Evolutionary conservation across 2,888 invertebrate species (phyloP), one percentile per base, ranked within the genome.

Genomic region (Hemaris fuciformis): DNA sequence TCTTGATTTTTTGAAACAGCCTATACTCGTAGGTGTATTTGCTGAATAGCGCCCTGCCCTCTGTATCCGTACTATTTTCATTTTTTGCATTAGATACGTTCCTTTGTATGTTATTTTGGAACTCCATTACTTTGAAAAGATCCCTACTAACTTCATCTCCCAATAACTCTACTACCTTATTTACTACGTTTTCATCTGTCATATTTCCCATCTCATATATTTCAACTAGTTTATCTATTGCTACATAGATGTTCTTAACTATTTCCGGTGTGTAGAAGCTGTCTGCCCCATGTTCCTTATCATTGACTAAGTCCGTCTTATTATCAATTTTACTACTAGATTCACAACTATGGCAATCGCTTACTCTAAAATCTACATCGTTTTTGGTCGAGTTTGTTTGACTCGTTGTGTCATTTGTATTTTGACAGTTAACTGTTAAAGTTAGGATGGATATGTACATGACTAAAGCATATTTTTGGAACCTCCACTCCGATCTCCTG

Each of bases 121-220:
- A 94, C 57, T 95, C 94, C 34, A 94, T 87, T 64, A 95, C 84
- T 74, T 93, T 93, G 74, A 93, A 93, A 60, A 81, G 85, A 68
- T 94, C 94, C 67, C 91, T 87, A 68, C 84, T 91, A 18, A 94
- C 80, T 31, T 94, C 91, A 68, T 92, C 84, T 75, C 95, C 94
- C 64, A 96, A 79, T 64, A 94, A 89, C 64, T 89, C 84, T 75
- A 94, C 93, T 57, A 95, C 81, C 77, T 93, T 88, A 64, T 81
- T 83, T 73, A 94, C 93, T 73, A 94, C 70, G 62, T 84, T 78
- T 57, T 66, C 73, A 63, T 89, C 82, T 27, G 89, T 90, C 67
- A 79, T 85, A 77, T 89, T 90, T 61, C 84, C 79, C 74, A 82
- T 77, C 22, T 84, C 72, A 69, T 84, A 82, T 65, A 83, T 79